Evolutionary conservation across 64 coral and sea anemone genomes (phyloP), one percentile per base, ranked within the genome.

Genomic region (Stichodactyla helianthus): DNA sequence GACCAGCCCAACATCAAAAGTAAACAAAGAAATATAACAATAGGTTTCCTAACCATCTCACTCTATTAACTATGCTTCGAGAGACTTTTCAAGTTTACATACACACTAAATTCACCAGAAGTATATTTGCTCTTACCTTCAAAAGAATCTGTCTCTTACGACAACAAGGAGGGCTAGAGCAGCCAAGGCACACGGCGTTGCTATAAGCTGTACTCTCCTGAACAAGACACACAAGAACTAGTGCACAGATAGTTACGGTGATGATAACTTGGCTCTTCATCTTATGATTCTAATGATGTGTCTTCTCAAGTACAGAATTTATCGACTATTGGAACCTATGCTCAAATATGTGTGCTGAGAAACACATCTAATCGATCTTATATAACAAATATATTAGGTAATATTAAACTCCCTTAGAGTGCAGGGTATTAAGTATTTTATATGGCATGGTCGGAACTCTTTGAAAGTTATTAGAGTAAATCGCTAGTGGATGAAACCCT

Each of bases 191-290:
- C 10, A 74, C 68, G 62, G 18, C 62, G 27, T 74, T 74, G 10
- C 25, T 74, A 31, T 74, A 74, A 27, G 68, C 68, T 74, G 68
- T 74, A 11, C 68, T 74, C n/a, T 74, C 22, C 68, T 74, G 68
- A 0, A 74, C 68, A 28, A 74, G 26, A 74, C 68, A 74, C 68
- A 74, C 68, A 28, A 74, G 26, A 9, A 74, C 68, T 31, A 74
- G 68, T 11, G 68, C 68, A 74, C 68, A 74, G 26, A 58, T 58
- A 15, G 55, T 58, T 11, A 58, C 1, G 5, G 22, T 31, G 68
- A 35, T 74, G 12, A 74, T 11, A 74, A 74, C 5, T 10, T 74
- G 68, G 12, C n/a, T 74, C 68, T 74, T 74, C 68, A 74, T 74
- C 23, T 74, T 27, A 74, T 58, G 55, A 74, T 74, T 27, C 25